These are phyloP conservation scores for Peucedramus taeniatus DNA, from an alignment of 2,113 vertebrate genomes.

Conservation along the genomic window DNA sequence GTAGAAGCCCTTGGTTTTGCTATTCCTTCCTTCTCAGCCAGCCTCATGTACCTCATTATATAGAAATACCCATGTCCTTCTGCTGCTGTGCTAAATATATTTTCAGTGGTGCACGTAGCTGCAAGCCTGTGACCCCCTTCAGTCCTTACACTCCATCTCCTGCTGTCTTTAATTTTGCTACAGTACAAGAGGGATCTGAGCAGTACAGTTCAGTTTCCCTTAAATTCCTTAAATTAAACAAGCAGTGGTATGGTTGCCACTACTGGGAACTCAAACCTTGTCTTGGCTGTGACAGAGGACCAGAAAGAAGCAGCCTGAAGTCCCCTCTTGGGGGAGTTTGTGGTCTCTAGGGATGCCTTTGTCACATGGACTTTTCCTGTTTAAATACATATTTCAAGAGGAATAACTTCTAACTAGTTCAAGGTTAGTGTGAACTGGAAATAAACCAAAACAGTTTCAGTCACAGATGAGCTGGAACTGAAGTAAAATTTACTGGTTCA, in stretches of 20 bases:
- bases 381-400: neutral
- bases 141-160: neutral
- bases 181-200: neutral
- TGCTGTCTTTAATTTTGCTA: neutral
- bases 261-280: neutral
- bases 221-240: neutral
- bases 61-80: neutral
- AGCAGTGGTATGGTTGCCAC: neutral
- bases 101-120: neutral
- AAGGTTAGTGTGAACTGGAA: neutral
- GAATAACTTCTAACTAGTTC: neutral
- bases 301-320: neutral
- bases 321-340: neutral
- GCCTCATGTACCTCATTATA: neutral
- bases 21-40: neutral
- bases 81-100: neutral
- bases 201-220: neutral
- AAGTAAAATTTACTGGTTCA: neutral
- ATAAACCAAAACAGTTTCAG: neutral
- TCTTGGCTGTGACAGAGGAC: neutral
- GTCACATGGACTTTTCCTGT: neutral
- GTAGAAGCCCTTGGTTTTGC: accelerated
- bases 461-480: neutral
- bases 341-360: neutral
- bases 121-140: neutral